Conservation (phyloP, 2,113 vertebrate genomes). For the Pristiophorus japonicus region DNA sequence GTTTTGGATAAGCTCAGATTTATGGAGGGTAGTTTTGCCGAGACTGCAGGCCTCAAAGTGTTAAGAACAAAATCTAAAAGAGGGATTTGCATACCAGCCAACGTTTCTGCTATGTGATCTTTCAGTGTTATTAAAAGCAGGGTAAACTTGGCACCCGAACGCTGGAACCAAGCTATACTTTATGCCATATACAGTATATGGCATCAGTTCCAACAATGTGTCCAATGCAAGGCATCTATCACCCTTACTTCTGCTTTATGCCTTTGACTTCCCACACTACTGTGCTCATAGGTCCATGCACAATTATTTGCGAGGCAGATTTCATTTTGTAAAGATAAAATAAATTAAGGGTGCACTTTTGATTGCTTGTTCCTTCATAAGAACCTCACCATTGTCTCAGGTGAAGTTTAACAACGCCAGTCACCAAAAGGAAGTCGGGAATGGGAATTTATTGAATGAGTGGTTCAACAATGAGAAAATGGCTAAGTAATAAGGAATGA, state of each 20-base stretch:
- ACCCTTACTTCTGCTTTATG: neutral
- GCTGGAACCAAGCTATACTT: neutral
- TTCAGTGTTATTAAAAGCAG: slow-evolving; percentile 34
- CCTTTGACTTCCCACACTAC: neutral
- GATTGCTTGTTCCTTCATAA: neutral
- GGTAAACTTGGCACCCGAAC: slow-evolving; percentile 16
- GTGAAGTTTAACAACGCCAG: neutral
- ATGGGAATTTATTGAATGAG: neutral
- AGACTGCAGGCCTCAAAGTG: neutral
- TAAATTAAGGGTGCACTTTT: neutral
- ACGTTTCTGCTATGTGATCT: neutral
- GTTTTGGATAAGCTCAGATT: neutral
- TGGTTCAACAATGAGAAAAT: neutral
- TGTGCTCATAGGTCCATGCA: neutral
- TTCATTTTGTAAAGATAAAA: neutral
- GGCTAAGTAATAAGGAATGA: neutral
- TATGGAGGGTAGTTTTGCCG: neutral
- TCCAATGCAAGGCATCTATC: slow-evolving; percentile 17
- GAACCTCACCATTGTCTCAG: neutral
- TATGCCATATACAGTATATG: slow-evolving; percentile 36
- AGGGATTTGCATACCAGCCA: slow-evolving; percentile 12
- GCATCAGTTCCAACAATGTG: slow-evolving; percentile 17
- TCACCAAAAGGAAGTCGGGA: neutral
- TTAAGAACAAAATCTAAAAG: slow-evolving; percentile 24
- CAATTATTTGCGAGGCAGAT: neutral